phyloP scores from a whole-genome alignment of 1,140 invertebrate species.

The Archivesica marissinica region DNA sequence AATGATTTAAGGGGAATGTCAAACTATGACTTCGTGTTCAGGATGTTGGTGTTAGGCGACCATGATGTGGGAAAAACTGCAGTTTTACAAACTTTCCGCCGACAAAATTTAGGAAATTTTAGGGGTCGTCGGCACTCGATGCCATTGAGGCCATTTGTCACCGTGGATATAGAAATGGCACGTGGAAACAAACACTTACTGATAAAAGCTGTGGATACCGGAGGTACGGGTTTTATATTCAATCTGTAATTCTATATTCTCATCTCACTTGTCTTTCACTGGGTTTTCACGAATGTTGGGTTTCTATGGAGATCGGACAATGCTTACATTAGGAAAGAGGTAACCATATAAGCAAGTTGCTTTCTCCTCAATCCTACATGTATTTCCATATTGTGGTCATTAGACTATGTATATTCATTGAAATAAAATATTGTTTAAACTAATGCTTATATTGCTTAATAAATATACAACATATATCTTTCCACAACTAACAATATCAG shows the following conservation, averaged over 20 bases:
- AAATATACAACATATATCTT: too few species aligned
- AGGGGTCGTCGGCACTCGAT: conserved; percentile 45
- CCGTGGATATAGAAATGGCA: conserved; percentile 44
- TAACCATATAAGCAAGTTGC: too few species aligned
- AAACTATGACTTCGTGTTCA: conserved; percentile 55
- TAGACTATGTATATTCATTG: too few species aligned
- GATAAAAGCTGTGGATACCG: conserved; percentile 67
- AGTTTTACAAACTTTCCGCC: conserved; percentile 61
- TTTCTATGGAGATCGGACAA: too few species aligned
- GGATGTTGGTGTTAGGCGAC: conserved; percentile 70
- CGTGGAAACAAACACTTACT: conserved; percentile 40
- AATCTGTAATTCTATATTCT: not conserved
- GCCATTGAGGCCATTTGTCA: conserved; percentile 24
- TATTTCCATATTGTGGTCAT: too few species aligned
- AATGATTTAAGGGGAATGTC: conserved; percentile 3
- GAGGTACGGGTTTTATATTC: conserved; percentile 55
- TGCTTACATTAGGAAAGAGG: too few species aligned
- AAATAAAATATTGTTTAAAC: too few species aligned
- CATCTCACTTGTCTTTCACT: too few species aligned
- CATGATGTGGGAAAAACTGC: conserved; percentile 71
- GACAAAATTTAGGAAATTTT: conserved; percentile 35
- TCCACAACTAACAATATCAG: too few species aligned
- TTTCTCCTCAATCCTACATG: too few species aligned
- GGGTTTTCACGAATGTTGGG: too few species aligned
- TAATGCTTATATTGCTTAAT: too few species aligned